A percentile compares a stretch with the other conserved stretches of the same genome.
Evolutionary conservation across 2,113 vertebrate genomes (phyloP).

Genomic region (Nyctibius bracteatus): DNA sequence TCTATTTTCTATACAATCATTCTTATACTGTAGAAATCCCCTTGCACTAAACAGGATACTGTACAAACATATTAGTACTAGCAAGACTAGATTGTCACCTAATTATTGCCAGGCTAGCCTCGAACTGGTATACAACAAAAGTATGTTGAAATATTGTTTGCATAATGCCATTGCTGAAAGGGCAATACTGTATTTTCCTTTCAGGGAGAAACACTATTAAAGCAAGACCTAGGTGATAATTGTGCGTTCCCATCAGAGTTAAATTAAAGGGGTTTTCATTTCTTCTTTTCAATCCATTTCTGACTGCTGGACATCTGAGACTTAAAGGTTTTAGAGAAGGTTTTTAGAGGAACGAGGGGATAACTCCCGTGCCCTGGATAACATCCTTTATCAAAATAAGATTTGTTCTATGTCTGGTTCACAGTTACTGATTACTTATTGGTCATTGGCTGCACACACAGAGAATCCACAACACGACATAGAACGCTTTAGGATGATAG

Average conservation of each 20-base stretch:
- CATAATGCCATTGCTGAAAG: neutral
- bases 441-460: neutral
- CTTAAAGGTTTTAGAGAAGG: slow-evolving; percentile 6
- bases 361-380: neutral
- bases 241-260: neutral
- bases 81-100: neutral
- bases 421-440: slow-evolving; percentile 28
- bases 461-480: neutral
- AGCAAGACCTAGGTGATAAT: neutral
- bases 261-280: neutral
- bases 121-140: neutral
- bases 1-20: neutral
- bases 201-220: neutral
- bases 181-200: neutral
- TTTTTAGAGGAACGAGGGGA: slow-evolving; percentile 5
- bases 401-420: slow-evolving; percentile 41
- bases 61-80: neutral
- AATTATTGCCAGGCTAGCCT: neutral
- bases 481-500: neutral
- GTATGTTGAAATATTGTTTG: neutral
- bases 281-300: neutral
- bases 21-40: neutral
- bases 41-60: neutral
- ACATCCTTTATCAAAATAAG: slow-evolving; percentile 41
- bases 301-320: neutral